Conservation (phyloP, 2,888 invertebrate species). For the Loripinus fragilis region DNA sequence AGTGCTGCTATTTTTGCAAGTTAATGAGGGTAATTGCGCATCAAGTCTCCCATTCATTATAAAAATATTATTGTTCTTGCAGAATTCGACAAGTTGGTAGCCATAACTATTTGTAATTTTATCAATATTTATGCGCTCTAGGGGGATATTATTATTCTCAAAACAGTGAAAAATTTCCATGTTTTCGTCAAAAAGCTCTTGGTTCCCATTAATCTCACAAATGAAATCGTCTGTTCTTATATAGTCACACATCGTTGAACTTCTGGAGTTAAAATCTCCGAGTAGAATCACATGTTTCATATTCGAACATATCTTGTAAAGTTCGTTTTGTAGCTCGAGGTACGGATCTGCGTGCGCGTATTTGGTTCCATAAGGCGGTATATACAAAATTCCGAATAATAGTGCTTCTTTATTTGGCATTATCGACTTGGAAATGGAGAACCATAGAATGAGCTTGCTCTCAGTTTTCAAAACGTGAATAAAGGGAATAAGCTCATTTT, state of each 20-base stretch:
- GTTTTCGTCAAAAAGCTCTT: background rate
- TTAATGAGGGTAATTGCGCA: background rate
- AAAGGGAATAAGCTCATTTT: background rate
- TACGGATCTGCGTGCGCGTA: conserved; percentile 17
- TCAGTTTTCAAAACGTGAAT: background rate
- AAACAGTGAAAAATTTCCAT: background rate
- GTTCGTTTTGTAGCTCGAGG: conserved; percentile 12
- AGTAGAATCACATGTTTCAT: no score
- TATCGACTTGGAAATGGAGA: background rate
- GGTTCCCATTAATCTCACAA: no score
- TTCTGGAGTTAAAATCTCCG: conserved; percentile 21
- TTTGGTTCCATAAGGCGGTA: no score
- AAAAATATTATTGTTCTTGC: background rate
- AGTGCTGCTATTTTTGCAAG: background rate
- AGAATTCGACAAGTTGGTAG: background rate
- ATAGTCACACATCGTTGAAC: background rate
- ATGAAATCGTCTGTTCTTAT: background rate
- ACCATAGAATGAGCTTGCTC: conserved; percentile 14
- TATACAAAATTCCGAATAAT: no score
- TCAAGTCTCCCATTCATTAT: background rate
- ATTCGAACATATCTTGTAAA: no score
- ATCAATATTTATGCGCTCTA: background rate
- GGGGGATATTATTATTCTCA: background rate
- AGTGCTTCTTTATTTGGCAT: no score
- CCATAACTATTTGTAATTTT: background rate